Conservation (phyloP, 64 coral and sea anemone species). For the Hydrozoanthus tunicans region DNA sequence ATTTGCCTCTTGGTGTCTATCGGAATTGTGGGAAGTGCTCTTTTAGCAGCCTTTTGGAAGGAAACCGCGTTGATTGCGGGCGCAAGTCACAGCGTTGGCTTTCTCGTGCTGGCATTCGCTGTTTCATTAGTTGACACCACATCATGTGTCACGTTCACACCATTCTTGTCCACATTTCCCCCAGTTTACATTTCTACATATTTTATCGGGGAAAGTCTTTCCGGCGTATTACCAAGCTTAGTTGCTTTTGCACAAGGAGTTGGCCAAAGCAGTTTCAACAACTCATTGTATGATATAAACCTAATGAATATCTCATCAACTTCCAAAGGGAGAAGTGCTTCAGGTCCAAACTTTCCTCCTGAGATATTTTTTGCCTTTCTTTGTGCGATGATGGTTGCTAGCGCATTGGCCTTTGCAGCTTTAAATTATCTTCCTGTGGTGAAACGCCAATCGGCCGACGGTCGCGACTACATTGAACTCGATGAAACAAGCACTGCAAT, state of each 20-base stretch:
- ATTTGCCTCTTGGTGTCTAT: slow-evolving; percentile 51
- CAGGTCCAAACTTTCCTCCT: slow-evolving; percentile 70
- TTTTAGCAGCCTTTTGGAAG: slow-evolving; percentile 83
- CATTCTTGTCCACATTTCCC: slow-evolving; percentile 75
- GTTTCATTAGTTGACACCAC: slow-evolving; percentile 80
- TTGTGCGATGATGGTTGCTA: slow-evolving; percentile 73
- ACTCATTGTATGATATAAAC: slow-evolving; percentile 19
- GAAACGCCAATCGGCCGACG: slow-evolving; percentile 52
- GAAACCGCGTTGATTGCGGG: slow-evolving; percentile 72
- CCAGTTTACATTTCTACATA: slow-evolving; percentile 72
- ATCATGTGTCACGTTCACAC: slow-evolving; percentile 80
- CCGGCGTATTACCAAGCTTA: slow-evolving; percentile 78
- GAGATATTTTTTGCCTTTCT: slow-evolving; percentile 82
- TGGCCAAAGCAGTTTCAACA: not conserved
- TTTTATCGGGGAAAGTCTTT: slow-evolving; percentile 79
- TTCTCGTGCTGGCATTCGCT: slow-evolving; percentile 68
- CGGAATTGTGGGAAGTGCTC: slow-evolving; percentile 43
- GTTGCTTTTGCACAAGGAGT: slow-evolving; percentile 80
- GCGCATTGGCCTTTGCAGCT: slow-evolving; percentile 64
- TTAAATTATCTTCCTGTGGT: slow-evolving; percentile 73
- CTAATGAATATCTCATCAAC: not conserved
- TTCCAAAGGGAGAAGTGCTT: slow-evolving; percentile 20
- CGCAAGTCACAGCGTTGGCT: slow-evolving; percentile 57
- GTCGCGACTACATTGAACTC: not conserved
- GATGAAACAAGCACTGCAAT: slow-evolving; percentile 9